Evolutionary conservation across 2,888 invertebrate species (phyloP), one percentile per base, ranked within the genome.

Genomic region (Anoplius nigerrimus): DNA sequence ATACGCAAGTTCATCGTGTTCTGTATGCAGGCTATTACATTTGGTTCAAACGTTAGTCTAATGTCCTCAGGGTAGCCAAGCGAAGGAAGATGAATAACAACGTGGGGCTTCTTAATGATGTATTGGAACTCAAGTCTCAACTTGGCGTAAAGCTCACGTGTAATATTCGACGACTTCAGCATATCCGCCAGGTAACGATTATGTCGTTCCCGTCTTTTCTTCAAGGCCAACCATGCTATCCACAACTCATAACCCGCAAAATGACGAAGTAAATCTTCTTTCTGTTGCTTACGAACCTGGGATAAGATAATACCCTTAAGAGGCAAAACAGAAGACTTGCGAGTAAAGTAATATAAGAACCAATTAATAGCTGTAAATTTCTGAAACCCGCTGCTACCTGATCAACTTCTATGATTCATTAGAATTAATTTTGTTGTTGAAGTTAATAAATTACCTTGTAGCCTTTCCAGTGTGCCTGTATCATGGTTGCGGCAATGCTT

Each of bases 211-310:
- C 72, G 74, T 21, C 68, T 80, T 8, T 70, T 68, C 56, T 77
- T 78, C 2, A 77, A 1, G 0, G 58, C 51, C 0, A 78, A 42
- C 82, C 82, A 82, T 0, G 55, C 53, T 5, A 67, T 62, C 82
- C 82, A 82, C 0, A 82, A 57, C 22, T 78, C 58, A 54, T 81
- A 81, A 2, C 80, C 82, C 6, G 82, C 82, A 65, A 82, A 68
- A 57, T 82, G 82, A 11, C 74, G 74, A 21, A 75, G 69, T 15
- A 77, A 60, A 0, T 73, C 55, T 16, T 74, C 68, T 22, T 54
- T 52, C 2, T 74, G 66, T 27, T 22, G 56, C 22, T 71, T 77
- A 4, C 82, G 82, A 13, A 80, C n/a, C 82, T 82, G 52, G n/a
- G n/a, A n/a, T n/a, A n/a, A n/a, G n/a, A n/a, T n/a, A n/a, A n/a